phyloP scores from a whole-genome alignment of 2,888 invertebrate species.

The Hirtodrosophila cameraria region DNA sequence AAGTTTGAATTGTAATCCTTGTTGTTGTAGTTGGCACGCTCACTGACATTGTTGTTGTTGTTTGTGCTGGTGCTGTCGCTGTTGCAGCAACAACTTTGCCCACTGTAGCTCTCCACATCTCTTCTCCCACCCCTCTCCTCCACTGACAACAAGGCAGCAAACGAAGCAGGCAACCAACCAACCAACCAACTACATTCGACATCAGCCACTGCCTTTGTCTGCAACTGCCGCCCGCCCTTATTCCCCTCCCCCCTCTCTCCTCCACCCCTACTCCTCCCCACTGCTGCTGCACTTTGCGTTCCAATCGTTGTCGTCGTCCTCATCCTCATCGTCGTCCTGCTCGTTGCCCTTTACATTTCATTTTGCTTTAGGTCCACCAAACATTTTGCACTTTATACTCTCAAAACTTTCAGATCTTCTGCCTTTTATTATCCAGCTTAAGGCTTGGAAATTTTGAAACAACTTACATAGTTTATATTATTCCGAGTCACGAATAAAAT shows the following conservation, averaged over 20 bases:
- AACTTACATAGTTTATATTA: too few species aligned
- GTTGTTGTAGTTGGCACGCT: slow-evolving; percentile 76
- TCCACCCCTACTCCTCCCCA: slow-evolving; percentile 1
- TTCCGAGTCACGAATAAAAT: too few species aligned
- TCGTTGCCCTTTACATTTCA: slow-evolving; percentile 64
- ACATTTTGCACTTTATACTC: slow-evolving; percentile 46
- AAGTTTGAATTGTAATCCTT: slow-evolving; percentile 77
- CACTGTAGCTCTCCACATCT: slow-evolving; percentile 3
- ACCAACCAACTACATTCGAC: slow-evolving; percentile 63
- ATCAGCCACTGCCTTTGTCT: slow-evolving; percentile 58
- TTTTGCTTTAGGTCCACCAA: slow-evolving; percentile 53
- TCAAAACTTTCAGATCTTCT: background rate
- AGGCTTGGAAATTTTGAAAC: background rate
- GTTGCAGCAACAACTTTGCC: slow-evolving; percentile 52
- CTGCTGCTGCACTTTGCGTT: slow-evolving; percentile 46
- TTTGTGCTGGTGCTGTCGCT: slow-evolving; percentile 26
- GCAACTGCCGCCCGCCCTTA: slow-evolving; percentile 16
- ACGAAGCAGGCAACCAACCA: slow-evolving; percentile 38
- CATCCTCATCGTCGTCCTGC: slow-evolving; percentile 37
- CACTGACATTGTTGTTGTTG: slow-evolving; percentile 28
- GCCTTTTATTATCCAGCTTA: background rate
- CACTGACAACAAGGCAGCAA: slow-evolving; percentile 7
- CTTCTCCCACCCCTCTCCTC: background rate
- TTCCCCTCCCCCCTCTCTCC: background rate
- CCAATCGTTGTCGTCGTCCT: slow-evolving; percentile 28